phyloP scores from a whole-genome alignment of 2,113 vertebrate genomes.

The Rattus norvegicus region GRCr8 NC_086032.1:104207001-104207500 shows the following conservation, averaged over 20 bases:
- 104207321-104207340: neutral
- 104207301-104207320: neutral
- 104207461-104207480: slow-evolving; percentile 25
- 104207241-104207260: neutral
- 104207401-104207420: slow-evolving; percentile 62
- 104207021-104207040: slow-evolving; percentile 14
- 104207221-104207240: neutral
- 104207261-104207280: neutral
- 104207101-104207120: neutral
- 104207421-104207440: neutral
- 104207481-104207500: slow-evolving; percentile 10
- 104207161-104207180: neutral
- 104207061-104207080: neutral
- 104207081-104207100: neutral
- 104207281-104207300: neutral
- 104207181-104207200: neutral
- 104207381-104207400: neutral
- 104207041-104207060: neutral
- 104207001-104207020: slow-evolving; percentile 25
- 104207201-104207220: neutral
- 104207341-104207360: neutral
- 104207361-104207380: neutral
- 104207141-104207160: neutral
- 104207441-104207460: slow-evolving; percentile 17
- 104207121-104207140: neutral